Percentiles rank a stretch among this genome's conserved stretches.
Conservation (phyloP, 30 jellyfish, hydroid and myxozoan species). For the Hydra vulgaris region DNA sequence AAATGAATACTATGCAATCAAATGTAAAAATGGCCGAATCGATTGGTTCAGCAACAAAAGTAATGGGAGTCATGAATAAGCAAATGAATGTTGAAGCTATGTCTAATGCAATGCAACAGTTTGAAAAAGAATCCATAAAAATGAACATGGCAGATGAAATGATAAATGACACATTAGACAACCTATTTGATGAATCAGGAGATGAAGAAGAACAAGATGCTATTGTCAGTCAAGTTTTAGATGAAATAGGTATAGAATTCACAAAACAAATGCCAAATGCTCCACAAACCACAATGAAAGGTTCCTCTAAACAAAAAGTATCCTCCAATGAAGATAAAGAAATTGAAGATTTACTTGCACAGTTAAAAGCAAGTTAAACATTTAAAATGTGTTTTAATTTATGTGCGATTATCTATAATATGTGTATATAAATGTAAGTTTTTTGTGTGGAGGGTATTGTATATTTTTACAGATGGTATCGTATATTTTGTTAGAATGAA, state of each 20-base stretch:
- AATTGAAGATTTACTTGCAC: slow-evolving; percentile 82
- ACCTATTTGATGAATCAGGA: slow-evolving; percentile 78
- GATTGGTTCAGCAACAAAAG: slow-evolving; percentile 90
- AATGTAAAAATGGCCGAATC: slow-evolving; percentile 91
- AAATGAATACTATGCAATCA: slow-evolving; percentile 89
- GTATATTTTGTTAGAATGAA: no score
- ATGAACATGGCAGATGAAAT: slow-evolving; percentile 92
- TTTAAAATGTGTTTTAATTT: not conserved
- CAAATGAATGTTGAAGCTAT: slow-evolving; percentile 73
- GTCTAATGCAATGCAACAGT: slow-evolving; percentile 66
- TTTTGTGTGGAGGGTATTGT: no score
- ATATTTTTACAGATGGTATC: no score
- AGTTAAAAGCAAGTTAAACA: slow-evolving; percentile 46
- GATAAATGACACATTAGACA: slow-evolving; percentile 77
- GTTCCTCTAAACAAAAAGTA: slow-evolving; percentile 40
- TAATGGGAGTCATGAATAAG: slow-evolving; percentile 92
- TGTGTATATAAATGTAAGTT: not conserved
- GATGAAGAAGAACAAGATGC: slow-evolving; percentile 99
- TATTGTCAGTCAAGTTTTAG: slow-evolving; percentile 83
- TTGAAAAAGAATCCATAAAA: slow-evolving; percentile 90
- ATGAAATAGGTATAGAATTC: slow-evolving; percentile 94
- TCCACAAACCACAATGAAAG: slow-evolving; percentile 60
- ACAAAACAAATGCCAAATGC: slow-evolving; percentile 82
- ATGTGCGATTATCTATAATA: not conserved
- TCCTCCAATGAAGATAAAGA: slow-evolving; percentile 71